Percentiles rank a stretch among this genome's conserved stretches.
These are phyloP conservation scores for Nyctereutes procyonoides DNA, from an alignment of 2,113 vertebrate species.

Conservation along the genomic window DNA sequence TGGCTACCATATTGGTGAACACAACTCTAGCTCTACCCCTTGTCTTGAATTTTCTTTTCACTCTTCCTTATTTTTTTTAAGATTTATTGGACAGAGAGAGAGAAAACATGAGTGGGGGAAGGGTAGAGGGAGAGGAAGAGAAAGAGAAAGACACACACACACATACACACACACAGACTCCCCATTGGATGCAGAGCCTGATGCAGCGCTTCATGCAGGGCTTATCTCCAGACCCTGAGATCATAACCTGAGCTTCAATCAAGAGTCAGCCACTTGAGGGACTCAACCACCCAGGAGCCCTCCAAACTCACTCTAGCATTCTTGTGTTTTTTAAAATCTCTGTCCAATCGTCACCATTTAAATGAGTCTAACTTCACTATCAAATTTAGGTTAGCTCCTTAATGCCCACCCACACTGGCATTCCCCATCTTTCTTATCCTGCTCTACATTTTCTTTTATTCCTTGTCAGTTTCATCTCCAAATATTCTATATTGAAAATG, in stretches of 20 bases:
- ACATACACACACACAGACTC: not conserved
- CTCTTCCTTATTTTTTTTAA: not conserved
- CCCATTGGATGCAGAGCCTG: not conserved
- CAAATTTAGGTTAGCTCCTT: not conserved
- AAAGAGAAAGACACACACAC: not conserved
- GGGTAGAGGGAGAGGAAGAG: not conserved
- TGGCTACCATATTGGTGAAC: not conserved
- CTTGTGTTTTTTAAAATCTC: not conserved
- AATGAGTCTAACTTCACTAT: not conserved
- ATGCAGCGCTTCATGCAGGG: not conserved
- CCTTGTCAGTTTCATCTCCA: not conserved
- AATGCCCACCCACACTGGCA: not conserved
- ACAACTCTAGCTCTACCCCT: not conserved
- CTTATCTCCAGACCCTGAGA: not conserved
- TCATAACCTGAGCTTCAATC: not conserved
- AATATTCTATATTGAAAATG: not conserved
- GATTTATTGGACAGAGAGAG: not conserved
- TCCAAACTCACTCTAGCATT: not conserved
- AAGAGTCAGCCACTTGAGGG: not conserved
- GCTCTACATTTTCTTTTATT: not conserved
- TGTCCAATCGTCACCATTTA: not conserved
- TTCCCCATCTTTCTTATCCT: not conserved
- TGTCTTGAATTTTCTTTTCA: not conserved
- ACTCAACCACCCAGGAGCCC: not conserved
- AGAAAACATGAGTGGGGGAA: not conserved